Percentiles rank a stretch among this genome's conserved stretches.
phyloP scores from a whole-genome alignment of 2,888 invertebrate species.

The Pardosa pseudoannulata region DNA sequence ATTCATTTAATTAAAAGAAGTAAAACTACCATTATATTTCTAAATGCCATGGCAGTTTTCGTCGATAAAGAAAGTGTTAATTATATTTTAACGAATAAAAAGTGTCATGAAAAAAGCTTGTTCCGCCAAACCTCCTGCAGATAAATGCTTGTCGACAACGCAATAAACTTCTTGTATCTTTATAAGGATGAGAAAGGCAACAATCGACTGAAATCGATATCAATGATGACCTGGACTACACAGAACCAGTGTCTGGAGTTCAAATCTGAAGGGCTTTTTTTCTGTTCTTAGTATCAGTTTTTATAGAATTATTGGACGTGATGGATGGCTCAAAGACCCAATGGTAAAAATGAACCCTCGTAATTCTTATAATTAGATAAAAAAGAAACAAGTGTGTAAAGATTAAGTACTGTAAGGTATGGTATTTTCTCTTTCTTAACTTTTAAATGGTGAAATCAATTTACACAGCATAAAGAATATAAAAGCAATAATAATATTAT shows the following conservation, averaged over 20 bases:
- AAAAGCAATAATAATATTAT: too few relatives aligned
- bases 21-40: too few relatives aligned
- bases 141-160: slow-evolving; percentile 9
- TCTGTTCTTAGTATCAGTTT: slow-evolving; percentile 46
- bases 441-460: too few relatives aligned
- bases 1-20: too few relatives aligned
- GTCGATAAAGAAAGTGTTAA: too few relatives aligned
- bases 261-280: slow-evolving; percentile 13
- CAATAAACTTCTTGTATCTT: slow-evolving; percentile 16
- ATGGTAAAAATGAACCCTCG: too few relatives aligned
- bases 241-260: background rate
- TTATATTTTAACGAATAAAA: background rate
- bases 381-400: too few relatives aligned
- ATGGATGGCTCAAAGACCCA: slow-evolving; percentile 35
- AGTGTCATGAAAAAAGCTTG: background rate
- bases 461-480: too few relatives aligned
- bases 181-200: slow-evolving; percentile 35
- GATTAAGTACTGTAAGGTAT: too few relatives aligned
- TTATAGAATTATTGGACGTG: slow-evolving; percentile 42
- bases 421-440: too few relatives aligned
- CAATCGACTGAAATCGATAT: slow-evolving; percentile 49
- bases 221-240: slow-evolving; percentile 28
- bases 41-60: too few relatives aligned
- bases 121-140: background rate
- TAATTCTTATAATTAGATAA: too few relatives aligned